Evolutionary conservation across 1,140 invertebrate genomes (phyloP), one percentile per base, ranked within the genome.

Genomic region (Olivierus martensii): DNA sequence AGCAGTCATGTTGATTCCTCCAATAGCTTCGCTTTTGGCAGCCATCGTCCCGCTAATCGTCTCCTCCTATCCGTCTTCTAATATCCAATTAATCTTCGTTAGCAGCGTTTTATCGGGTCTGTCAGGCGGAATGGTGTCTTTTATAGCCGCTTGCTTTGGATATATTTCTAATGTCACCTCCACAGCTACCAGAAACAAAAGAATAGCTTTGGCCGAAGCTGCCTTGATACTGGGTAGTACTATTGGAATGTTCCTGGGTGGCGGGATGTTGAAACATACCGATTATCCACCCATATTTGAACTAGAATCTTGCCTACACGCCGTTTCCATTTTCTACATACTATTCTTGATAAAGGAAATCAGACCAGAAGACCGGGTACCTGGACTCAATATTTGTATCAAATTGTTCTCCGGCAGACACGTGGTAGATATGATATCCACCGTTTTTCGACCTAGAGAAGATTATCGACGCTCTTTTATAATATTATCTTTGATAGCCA

Each of bases 101-200:
- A 69, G 70, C 37, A 63, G 62, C 37, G 18, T 66, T 22, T 15
- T 74, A 1, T 68, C 66, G 47, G 74, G 74, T 0, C 61, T 91
- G 1, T 82, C 83, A 6, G 84, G 84, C 1, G 86, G 86, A 2
- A 87, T 82, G 79, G 84, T 88, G 59, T 85, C 84, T 15, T 83
- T 89, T 78, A 80, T 89, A 56, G 88, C 90, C 81, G 83, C 83
- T 12, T 79, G 85, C 35, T 91, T 90, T 65, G 89, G 86, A 65
- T 91, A 89, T 61, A 83, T 92, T 39, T 83, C 79, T 1, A 86
- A 91, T 64, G 80, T 88, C 9, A 88, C 87, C 0, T 80, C 79
- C 6, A 76, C 83, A 48, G 79, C 84, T 65, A 81, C 79, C 52
- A 76, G 87, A 53, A 91, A 87, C 0, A 71, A 85, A 12, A 67